Percentiles rank a stretch among this genome's conserved stretches.
phyloP scores from a whole-genome alignment of 2,888 invertebrate genomes.

The Pyrrhia umbra region DNA sequence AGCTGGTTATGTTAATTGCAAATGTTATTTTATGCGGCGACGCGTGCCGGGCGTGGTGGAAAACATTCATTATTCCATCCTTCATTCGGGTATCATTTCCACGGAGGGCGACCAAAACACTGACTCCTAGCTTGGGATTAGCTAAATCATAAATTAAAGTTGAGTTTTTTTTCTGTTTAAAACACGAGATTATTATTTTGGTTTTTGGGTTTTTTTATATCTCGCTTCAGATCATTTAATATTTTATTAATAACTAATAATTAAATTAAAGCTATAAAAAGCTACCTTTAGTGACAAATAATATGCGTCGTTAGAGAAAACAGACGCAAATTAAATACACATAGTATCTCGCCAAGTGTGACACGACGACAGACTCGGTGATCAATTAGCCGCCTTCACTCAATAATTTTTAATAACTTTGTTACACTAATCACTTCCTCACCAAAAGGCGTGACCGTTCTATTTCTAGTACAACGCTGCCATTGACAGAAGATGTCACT shows the following conservation, averaged over 20 bases:
- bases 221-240: neutral
- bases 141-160: slow-evolving; percentile 57
- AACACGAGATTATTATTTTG: neutral
- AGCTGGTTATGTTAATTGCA: slow-evolving; percentile 78
- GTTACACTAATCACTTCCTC: slow-evolving; percentile 89
- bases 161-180: neutral
- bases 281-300: slow-evolving; percentile 32
- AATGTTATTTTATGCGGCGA: slow-evolving; percentile 78
- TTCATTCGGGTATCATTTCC: slow-evolving; percentile 82
- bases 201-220: no score
- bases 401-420: slow-evolving; percentile 89
- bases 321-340: slow-evolving; percentile 64
- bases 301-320: slow-evolving; percentile 60
- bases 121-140: slow-evolving; percentile 67
- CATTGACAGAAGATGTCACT: slow-evolving; percentile 90
- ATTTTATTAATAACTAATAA: neutral
- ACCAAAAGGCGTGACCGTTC: slow-evolving; percentile 87
- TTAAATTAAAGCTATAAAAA: neutral
- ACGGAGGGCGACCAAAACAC: slow-evolving; percentile 67
- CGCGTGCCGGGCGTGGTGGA: slow-evolving; percentile 77
- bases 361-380: slow-evolving; percentile 73
- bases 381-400: slow-evolving; percentile 89
- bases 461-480: slow-evolving; percentile 86
- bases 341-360: slow-evolving; percentile 66
- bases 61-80: slow-evolving; percentile 80